Evolutionary conservation across 2,888 invertebrate genomes (phyloP), one percentile per base, ranked within the genome.

Genomic region (Lasioglossum zephyrum): DNA sequence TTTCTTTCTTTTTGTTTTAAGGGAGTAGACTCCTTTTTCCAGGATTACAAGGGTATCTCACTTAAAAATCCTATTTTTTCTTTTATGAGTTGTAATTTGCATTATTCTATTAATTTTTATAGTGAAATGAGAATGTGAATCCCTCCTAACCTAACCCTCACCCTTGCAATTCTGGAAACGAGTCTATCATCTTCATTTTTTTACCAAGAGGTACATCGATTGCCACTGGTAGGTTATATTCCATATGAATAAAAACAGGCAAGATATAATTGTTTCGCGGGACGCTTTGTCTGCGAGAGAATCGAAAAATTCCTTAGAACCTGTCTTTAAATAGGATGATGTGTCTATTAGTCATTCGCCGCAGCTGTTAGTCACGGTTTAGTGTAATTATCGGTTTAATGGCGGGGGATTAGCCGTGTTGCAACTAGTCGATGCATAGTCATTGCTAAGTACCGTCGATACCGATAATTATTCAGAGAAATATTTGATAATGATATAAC

Each of bases 331-430:
- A 63, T 63, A 63, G 60, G 60, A 63, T 63, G 60, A 31, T 63
- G 60, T 63, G 60, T 63, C 16, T 63, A 63, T 63, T 63, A 63
- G 60, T 63, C 60, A 63, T 31, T 63, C 60, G 26, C 60, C 26
- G 60, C 26, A 16, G 31, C 26, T 63, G 26, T 63, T 63, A 63
- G 60, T 63, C 60, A 39, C 69, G 69, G 39, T 31, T 63, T 26
- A 31, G 60, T 26, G 60, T 63, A 63, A 63, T 63, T 63, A 63
- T 63, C 60, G 60, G 60, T 31, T 63, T 63, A 63, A 63, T 63
- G 13, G 26, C 16, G 26, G 16, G 2, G 36, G 16, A 66, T 66
- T 66, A 66, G 8, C 66, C 8, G 66, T 66, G 66, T 66, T 66
- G 36, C 66, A 66, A 66, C 36, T 18, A 18, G 6, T 36, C 18